Base-by-base conservation (phyloP, 1,140 invertebrate species). In the Venturia canescens region DNA sequence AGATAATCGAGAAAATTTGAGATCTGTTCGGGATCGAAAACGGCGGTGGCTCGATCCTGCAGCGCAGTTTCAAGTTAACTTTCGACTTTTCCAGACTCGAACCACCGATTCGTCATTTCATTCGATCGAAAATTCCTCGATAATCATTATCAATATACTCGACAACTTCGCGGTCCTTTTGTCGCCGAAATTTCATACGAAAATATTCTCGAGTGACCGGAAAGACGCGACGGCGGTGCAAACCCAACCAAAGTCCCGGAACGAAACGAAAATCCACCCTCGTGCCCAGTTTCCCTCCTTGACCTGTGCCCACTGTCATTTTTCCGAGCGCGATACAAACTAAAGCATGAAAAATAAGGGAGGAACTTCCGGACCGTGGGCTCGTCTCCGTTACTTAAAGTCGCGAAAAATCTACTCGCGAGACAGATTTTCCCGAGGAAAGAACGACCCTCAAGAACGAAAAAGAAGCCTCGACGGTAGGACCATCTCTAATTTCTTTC, bases 1-100 rank as follows among this genome's bases (percentile, higher is more conserved):
- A 31, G 27, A 69, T 69, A 69, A 69, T 69, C 66, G 66, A 69
- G 66, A 29, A 31, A 16, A 69, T 69, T 69, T 69, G 29, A 13
- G 26, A 21, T 31, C 27, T 27, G 15, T 31, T 31, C 66, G 66
- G n/a, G n/a, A 69, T 31, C 66, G 27, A 63, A 31, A 29, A 16
- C 15, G 15, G 5, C 26, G 27, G 2, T 31, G 29, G 66, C 1
- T 69, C 66, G 21, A 69, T 31, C n/a, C n/a, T 66, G 29, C 66
- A 27, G 15, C 6, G n/a, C 5, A 63, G 23, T 31, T 66, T 66
- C 3, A 23, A 23, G 0, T 27, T 7, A 26, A 66, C 3, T 66
- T 15, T 26, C 9, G 29, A 31, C 31, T 69, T 69, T 31, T 67
- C 1, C 16, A 29, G 13, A 4, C 11, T 67, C 16, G 21, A 53